Conservation (phyloP, 2,797 vertebrate genomes). For the Rachycentron canadum region DNA sequence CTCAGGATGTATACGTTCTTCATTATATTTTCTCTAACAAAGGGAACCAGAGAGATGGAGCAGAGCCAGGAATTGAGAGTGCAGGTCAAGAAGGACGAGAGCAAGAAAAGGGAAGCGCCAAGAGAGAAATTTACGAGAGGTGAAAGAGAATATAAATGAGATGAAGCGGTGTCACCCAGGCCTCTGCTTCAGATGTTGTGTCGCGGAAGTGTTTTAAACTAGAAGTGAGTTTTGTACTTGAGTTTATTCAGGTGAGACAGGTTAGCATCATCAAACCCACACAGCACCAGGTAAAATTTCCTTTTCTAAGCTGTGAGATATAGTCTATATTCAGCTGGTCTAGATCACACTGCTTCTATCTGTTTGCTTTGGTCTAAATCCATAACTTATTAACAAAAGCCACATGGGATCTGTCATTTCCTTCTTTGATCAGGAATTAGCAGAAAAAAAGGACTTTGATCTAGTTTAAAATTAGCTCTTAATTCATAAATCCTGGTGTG, state of each 20-base stretch:
- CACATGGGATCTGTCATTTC: conserved; percentile 30
- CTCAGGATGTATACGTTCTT: conserved; percentile 76
- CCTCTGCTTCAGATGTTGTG: conserved; percentile 39
- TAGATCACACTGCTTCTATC: conserved; percentile 24
- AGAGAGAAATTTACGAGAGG: conserved; percentile 39
- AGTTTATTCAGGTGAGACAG: conserved; percentile 39
- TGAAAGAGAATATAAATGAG: conserved; percentile 31
- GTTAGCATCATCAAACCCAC: conserved; percentile 25
- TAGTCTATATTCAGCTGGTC: conserved; percentile 1
- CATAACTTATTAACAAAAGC: conserved; percentile 61
- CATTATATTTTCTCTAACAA: conserved; percentile 53
- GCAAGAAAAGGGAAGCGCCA: conserved; percentile 32
- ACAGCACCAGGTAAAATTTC: conserved; percentile 27
- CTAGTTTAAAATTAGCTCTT: conserved; percentile 29
- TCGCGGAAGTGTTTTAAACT: conserved; percentile 44
- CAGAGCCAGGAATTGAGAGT: conserved; percentile 42
- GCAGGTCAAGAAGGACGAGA: conserved; percentile 32
- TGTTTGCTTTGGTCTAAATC: conserved; percentile 35
- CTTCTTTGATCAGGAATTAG: conserved; percentile 20
- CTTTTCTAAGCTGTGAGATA: conserved; percentile 1
- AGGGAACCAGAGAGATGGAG: conserved; percentile 38
- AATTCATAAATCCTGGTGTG: conserved; percentile 48
- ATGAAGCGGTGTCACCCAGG: conserved; percentile 37
- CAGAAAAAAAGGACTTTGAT: conserved; percentile 28
- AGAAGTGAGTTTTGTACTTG: conserved; percentile 39